Base-by-base conservation (phyloP, 2,797 vertebrate species). In the Semotilus atromaculatus region DNA sequence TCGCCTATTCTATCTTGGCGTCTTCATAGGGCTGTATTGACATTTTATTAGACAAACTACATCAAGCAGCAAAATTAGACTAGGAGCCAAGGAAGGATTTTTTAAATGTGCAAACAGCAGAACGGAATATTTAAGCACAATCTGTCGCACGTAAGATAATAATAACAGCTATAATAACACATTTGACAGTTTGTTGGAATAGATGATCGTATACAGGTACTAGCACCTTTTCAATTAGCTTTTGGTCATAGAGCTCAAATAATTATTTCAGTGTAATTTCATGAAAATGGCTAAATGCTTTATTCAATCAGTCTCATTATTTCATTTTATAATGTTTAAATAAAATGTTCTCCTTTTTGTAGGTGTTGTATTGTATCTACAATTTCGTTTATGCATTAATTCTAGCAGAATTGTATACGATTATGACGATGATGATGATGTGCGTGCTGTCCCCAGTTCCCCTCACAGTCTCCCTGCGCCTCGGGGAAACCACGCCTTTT, bases 401-500 rank as follows among this genome's bases (percentile, higher is more conserved):
- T 64, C 16, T 60, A 16, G 10, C 10, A 43, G 11, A 19, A 23
- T 34, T 48, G 14, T 45, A 45, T 16, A 48, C 60, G 58, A 40
- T 45, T 16, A 48, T 14, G 45, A 72, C 60, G 45, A 36, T 5
- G 73, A 13, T 34, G 60, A 31, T 34, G 82, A 19, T 75, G 62
- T 76, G 58, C 29, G 62, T 58, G 73, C 73, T 85, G 82, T 76
- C 66, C 81, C 48, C 48, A 80, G 31, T 67, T 74, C 81, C 74
- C 66, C 77, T 9, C 55, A 60, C 62, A 48, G 55, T 38, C 48
- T 58, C 71, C 40, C 40, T 86, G 26, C 38, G 79, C 78, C 62
- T 80, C 64, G 48, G 82, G 81, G 43, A 80, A 84, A 85, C 82
- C 85, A 88, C 80, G 80, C 83, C 85, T 86, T 87, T 82, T 71